Evolutionary conservation across 2,888 invertebrate genomes (phyloP).

Genomic region (Nebria salina): DNA sequence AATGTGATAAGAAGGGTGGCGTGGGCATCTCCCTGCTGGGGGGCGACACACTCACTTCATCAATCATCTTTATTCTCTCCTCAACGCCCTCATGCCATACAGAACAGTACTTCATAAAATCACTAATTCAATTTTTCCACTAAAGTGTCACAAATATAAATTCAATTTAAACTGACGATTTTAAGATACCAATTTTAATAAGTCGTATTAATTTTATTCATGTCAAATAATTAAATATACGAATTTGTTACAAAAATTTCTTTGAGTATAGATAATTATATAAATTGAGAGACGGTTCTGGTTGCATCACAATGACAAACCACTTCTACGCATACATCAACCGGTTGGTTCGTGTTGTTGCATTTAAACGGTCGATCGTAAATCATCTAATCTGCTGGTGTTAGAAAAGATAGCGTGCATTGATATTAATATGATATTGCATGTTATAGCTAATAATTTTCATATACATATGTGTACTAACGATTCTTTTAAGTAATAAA

Average conservation of each 20-base stretch:
- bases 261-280: neutral
- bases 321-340: slow-evolving; percentile 7
- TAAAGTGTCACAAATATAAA: neutral
- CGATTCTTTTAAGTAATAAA: neutral
- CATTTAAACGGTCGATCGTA: slow-evolving; percentile 4
- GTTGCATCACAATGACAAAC: slow-evolving; percentile 11
- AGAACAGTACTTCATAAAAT: neutral
- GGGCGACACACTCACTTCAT: slow-evolving; percentile 47
- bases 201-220: no score
- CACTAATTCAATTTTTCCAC: neutral
- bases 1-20: slow-evolving; percentile 21
- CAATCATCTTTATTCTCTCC: slow-evolving; percentile 41
- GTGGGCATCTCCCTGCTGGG: slow-evolving; percentile 42
- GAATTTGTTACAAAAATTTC: neutral
- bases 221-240: no score
- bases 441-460: neutral
- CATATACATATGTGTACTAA: neutral
- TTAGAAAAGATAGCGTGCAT: slow-evolving; percentile 9
- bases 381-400: slow-evolving; percentile 13
- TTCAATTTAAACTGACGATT: neutral
- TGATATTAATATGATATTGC: slow-evolving; percentile 2
- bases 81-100: slow-evolving; percentile 15
- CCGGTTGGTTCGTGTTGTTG: neutral
- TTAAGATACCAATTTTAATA: no score
- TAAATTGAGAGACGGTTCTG: neutral